Evolutionary conservation across 2,113 vertebrate genomes (phyloP).

Genomic region (Aegypius monachus): DNA sequence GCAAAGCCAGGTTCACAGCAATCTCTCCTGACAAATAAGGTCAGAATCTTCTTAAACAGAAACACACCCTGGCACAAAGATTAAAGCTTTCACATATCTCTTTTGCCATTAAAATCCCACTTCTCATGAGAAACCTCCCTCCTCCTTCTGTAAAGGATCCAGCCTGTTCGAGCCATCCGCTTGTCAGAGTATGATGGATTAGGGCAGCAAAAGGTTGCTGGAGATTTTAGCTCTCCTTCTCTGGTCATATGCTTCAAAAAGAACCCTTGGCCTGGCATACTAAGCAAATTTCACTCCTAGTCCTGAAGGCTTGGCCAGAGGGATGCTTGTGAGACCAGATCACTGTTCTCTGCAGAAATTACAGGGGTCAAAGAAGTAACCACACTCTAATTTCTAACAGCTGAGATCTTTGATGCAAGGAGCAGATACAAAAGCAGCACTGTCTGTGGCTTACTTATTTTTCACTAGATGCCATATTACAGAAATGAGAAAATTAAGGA

Average conservation of each 20-base stretch:
- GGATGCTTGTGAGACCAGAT: conserved; percentile 32
- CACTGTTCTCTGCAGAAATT: background rate
- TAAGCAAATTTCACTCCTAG: background rate
- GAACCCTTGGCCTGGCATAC: background rate
- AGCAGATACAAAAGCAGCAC: conserved; percentile 35
- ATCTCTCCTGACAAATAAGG: background rate
- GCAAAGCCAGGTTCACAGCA: background rate
- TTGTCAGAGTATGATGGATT: conserved; percentile 6
- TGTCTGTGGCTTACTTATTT: conserved; percentile 24
- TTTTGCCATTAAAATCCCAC: background rate
- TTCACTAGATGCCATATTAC: background rate
- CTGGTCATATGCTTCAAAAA: background rate
- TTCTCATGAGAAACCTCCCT: background rate
- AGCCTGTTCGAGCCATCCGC: background rate
- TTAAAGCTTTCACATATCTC: background rate
- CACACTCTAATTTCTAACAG: conserved; percentile 51
- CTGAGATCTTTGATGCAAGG: background rate
- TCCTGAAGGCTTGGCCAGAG: background rate
- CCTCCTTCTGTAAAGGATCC: background rate
- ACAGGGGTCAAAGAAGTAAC: conserved; percentile 33
- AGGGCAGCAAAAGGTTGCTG: background rate
- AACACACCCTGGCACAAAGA: background rate
- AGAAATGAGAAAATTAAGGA: conserved; percentile 24
- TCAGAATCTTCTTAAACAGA: background rate
- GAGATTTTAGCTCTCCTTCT: background rate